These are phyloP conservation scores for Sinocyclocheilus anophthalmus DNA, from an alignment of 2,113 vertebrate genomes.

Conservation along the genomic window DNA sequence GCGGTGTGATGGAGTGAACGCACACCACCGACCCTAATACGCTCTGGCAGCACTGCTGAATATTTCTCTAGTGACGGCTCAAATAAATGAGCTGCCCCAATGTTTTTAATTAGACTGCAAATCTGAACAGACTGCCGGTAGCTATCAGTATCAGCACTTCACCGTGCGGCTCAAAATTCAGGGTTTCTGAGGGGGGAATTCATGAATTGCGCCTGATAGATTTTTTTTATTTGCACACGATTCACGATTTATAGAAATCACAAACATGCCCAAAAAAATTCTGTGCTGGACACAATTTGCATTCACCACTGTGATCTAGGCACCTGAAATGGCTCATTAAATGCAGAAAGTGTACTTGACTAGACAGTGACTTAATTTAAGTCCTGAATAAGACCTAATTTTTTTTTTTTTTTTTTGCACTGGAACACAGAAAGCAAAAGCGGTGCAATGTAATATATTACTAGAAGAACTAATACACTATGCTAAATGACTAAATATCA, in stretches of 20 bases:
- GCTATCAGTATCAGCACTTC: background rate
- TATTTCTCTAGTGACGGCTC: conserved; percentile 86
- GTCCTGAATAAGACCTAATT: background rate
- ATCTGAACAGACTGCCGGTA: conserved; percentile 41
- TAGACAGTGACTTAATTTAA: background rate
- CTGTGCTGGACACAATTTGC: background rate
- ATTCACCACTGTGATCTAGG: background rate
- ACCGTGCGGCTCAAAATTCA: background rate
- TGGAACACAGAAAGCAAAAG: background rate
- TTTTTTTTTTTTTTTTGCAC: background rate
- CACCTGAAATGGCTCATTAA: background rate
- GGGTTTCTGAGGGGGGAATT: background rate
- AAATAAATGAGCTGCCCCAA: conserved; percentile 82
- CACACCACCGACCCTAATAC: conserved; percentile 90
- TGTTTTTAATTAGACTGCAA: conserved; percentile 80
- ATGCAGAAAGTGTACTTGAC: background rate
- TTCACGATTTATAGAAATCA: background rate
- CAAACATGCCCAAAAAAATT: background rate
- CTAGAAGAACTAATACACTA: background rate
- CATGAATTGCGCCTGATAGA: background rate
- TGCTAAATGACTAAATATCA: background rate
- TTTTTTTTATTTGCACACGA: background rate
- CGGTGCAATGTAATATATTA: background rate
- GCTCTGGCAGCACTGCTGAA: conserved; percentile 78
- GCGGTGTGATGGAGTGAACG: conserved; percentile 83